Evolutionary conservation across 2,888 invertebrate species (phyloP), one percentile per base, ranked within the genome.

Genomic region (Lysandra bellargus): DNA sequence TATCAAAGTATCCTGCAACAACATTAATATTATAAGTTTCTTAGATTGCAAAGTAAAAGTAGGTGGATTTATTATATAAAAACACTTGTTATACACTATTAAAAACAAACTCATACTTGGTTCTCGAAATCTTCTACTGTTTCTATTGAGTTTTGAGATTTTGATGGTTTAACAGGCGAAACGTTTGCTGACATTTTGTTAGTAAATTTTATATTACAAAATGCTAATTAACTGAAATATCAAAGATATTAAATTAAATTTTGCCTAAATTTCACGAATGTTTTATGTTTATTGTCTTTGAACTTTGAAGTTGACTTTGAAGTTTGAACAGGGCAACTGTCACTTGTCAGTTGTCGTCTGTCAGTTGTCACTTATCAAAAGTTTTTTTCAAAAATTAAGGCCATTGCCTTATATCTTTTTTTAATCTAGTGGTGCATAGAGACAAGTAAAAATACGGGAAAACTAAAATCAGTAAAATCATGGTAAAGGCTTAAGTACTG

Each of bases 1-100:
- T 80, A 97, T 88, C 81, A 97, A 89, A 60, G 95, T 95, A 86
- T 96, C 96, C 96, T 97, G 88, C 82, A 95, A 93, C 82, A 84
- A 86, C 80, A 80, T 80, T 78, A 79, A 75, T 57, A 75, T 60
- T 60, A 37, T 17, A 81, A 80, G 77, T 79, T 80, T 80, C 82
- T 78, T 79, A 79, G 78, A 30, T 80, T 78, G 80, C 81, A 80
- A 78, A 40, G 78, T 77, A 82, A 81, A 89, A 89, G 88, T 89
- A 93, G 92, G 91, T 89, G 91, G 90, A 84, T 81, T 82, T 33
- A 33, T 60, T 57, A 79, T 81, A 84, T 79, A 23, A 23, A 23
- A 23, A 23, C 23, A 23, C 23, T 23, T 23, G 23, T 23, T 23
- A 23, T 23, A 23, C 23, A 23, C 23, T 23, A 23, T 23, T 80